Conservation (phyloP, 2,888 invertebrate genomes). For the Athripsodes cinereus region DNA sequence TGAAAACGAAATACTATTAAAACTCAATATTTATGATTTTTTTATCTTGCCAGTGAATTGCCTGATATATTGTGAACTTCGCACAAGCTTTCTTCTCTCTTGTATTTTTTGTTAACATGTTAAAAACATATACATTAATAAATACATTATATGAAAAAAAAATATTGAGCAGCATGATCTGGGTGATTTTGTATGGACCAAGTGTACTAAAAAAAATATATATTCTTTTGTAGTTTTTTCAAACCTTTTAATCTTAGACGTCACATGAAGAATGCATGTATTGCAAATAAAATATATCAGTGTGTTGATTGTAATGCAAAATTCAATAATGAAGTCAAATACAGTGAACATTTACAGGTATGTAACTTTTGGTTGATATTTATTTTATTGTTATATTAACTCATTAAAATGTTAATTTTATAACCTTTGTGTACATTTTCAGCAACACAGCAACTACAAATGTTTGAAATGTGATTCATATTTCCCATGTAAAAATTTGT, state of each 20-base stretch:
- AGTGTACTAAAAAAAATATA: background rate
- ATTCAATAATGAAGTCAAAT: background rate
- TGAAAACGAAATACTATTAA: no score
- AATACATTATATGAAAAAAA: background rate
- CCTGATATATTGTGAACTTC: no score
- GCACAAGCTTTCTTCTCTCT: no score
- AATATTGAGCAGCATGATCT: background rate
- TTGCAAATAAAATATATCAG: background rate
- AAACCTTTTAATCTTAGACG: constrained; percentile 17
- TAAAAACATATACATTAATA: background rate
- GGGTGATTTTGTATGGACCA: background rate
- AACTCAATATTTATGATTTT: no score
- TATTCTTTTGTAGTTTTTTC: constrained; percentile 19
- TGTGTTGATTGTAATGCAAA: background rate
- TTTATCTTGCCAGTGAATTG: no score
- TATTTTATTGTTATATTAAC: background rate
- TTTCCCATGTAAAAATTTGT: constrained; percentile 14
- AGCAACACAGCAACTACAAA: constrained; percentile 3
- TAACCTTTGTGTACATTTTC: constrained; percentile 11
- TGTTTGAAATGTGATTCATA: constrained; percentile 18
- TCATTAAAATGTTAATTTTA: background rate
- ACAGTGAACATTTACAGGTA: constrained; percentile 6
- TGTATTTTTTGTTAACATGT: no score
- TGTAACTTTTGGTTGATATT: background rate
- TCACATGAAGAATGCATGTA: constrained; percentile 11